Percentiles rank a stretch among this genome's conserved stretches.
phyloP scores from a whole-genome alignment of 2,113 vertebrate species.

The Alethe diademata region DNA sequence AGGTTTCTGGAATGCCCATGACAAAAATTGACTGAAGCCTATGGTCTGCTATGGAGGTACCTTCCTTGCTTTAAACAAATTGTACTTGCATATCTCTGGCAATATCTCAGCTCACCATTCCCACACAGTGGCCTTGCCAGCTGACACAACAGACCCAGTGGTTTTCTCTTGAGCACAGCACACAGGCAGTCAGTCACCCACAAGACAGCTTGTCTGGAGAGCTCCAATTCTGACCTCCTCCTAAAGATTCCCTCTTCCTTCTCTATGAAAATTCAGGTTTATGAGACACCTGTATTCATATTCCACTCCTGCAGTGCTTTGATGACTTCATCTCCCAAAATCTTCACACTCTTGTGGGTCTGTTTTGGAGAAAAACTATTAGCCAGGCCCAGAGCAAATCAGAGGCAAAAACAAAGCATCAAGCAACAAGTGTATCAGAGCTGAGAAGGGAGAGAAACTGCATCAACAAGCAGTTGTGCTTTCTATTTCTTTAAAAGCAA shows the following conservation, averaged over 20 bases:
- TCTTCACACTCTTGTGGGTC: neutral
- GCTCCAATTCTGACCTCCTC: neutral
- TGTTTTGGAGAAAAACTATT: neutral
- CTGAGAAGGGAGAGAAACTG: neutral
- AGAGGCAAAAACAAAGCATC: neutral
- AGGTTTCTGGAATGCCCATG: conserved; percentile 29
- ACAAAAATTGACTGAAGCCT: neutral
- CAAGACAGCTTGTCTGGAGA: neutral
- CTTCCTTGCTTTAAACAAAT: neutral
- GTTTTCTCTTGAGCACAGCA: neutral
- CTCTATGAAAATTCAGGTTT: neutral
- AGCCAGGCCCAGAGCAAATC: neutral
- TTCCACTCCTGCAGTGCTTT: neutral
- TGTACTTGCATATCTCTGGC: neutral
- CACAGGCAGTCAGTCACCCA: neutral
- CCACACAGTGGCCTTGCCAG: neutral
- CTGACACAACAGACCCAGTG: neutral
- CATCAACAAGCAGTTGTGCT: neutral
- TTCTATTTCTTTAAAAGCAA: neutral
- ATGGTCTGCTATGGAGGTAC: neutral
- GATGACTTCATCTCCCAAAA: neutral
- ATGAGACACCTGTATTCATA: neutral
- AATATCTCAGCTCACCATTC: neutral
- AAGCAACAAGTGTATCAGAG: neutral
- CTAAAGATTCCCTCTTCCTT: neutral